A percentile compares a stretch with the other conserved stretches of the same genome.
These are phyloP conservation scores for Amblyornis subalaris DNA, from an alignment of 2,113 vertebrate genomes.

Conservation along the genomic window DNA sequence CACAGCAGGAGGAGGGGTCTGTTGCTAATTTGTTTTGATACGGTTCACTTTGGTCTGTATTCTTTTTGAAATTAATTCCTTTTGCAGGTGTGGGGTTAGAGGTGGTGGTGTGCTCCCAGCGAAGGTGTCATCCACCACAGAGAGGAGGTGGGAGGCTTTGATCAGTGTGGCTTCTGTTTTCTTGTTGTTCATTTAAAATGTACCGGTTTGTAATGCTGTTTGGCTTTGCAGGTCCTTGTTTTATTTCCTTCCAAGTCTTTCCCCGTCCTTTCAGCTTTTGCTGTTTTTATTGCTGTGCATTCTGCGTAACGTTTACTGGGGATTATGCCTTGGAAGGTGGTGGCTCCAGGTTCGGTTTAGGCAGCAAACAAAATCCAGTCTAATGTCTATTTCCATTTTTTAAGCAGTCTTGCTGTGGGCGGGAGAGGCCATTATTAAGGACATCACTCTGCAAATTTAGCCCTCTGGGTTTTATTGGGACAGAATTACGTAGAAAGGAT, in stretches of 20 bases:
- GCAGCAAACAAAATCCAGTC: neutral
- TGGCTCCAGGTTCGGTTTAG: neutral
- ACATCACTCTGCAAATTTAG: accelerated
- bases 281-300: slow-evolving; percentile 23
- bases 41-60: slow-evolving; percentile 29
- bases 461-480: neutral
- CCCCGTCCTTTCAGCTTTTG: slow-evolving; percentile 11
- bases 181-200: slow-evolving; percentile 64
- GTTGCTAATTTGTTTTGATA: slow-evolving; percentile 51
- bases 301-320: neutral
- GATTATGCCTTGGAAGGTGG: neutral
- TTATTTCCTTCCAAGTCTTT: slow-evolving; percentile 33
- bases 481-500: neutral
- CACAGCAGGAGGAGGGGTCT: slow-evolving; percentile 7
- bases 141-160: slow-evolving; percentile 49
- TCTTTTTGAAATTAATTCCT: slow-evolving; percentile 61
- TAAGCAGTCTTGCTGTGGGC: neutral
- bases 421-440: neutral
- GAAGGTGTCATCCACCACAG: slow-evolving; percentile 34
- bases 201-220: slow-evolving; percentile 39
- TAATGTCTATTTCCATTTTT: neutral
- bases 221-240: slow-evolving; percentile 30
- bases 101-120: slow-evolving; percentile 30
- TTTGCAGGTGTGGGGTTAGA: slow-evolving; percentile 64
- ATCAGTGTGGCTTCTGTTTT: slow-evolving; percentile 44